A percentile compares a stretch with the other conserved stretches of the same genome.
Conservation (phyloP, 2,888 invertebrate genomes). For the Phyto melanocephala region DNA sequence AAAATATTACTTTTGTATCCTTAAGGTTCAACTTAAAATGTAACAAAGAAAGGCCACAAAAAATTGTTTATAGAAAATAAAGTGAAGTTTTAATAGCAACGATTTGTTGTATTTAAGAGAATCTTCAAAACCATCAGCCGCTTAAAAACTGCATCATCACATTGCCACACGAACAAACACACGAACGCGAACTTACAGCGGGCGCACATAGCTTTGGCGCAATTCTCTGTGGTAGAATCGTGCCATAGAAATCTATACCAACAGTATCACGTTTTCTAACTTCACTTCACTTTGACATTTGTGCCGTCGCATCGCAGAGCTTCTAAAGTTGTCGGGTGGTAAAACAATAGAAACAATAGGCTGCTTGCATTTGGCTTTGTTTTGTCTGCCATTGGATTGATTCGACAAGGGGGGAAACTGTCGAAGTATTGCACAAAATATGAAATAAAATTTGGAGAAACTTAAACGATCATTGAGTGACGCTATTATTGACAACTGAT, state of each 20-base stretch:
- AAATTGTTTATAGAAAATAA: constrained; percentile 36
- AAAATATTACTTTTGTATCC: constrained; percentile 61
- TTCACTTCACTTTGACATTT: constrained; percentile 63
- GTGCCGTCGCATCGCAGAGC: constrained; percentile 49
- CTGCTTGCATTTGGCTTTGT: not conserved
- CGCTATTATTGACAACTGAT: not conserved
- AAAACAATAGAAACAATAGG: constrained; percentile 61
- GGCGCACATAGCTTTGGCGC: not conserved
- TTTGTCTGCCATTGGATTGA: constrained; percentile 28
- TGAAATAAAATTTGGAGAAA: not conserved
- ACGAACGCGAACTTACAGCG: not conserved
- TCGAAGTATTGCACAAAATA: not conserved
- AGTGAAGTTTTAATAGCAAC: constrained; percentile 64
- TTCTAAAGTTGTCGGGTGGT: constrained; percentile 50
- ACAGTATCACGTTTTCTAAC: constrained; percentile 74
- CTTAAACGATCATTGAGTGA: not conserved
- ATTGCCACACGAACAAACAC: not conserved
- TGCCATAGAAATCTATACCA: constrained; percentile 75
- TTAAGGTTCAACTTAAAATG: constrained; percentile 41
- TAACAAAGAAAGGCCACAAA: constrained; percentile 12
- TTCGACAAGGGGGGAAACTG: constrained; percentile 5
- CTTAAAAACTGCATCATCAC: constrained; percentile 34
- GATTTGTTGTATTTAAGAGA: constrained; percentile 64
- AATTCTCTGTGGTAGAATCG: constrained; percentile 67
- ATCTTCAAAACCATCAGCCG: constrained; percentile 65